Percentiles rank a stretch among this genome's conserved stretches.
Conservation (phyloP, 2,888 invertebrate species). For the Amaurobius ferox region DNA sequence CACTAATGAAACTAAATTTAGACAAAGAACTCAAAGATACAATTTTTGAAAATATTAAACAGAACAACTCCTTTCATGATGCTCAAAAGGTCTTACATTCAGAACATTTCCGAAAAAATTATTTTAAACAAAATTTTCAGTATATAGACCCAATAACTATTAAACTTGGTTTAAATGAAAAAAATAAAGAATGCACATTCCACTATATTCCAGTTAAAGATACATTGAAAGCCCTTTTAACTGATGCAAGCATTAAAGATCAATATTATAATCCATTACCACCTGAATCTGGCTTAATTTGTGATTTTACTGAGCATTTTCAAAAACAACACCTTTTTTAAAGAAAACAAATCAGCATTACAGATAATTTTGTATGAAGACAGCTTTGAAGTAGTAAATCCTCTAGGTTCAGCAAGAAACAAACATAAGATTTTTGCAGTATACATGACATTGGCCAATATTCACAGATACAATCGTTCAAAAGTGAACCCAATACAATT, state of each 20-base stretch:
- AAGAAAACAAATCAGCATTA: background rate
- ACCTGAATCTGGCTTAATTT: background rate
- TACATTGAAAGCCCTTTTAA: background rate
- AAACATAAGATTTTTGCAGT: conserved; percentile 7
- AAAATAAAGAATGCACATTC: background rate
- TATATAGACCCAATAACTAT: background rate
- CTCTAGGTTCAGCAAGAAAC: background rate
- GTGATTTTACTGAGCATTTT: background rate
- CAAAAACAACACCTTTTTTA: background rate
- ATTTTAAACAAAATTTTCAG: background rate
- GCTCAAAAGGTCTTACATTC: too few relatives aligned
- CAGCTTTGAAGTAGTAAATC: background rate
- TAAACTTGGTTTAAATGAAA: background rate
- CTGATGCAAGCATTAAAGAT: background rate
- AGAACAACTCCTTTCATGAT: too few relatives aligned
- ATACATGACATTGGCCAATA: background rate
- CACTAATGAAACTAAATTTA: background rate
- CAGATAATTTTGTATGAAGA: background rate
- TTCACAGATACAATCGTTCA: background rate
- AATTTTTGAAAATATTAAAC: too few relatives aligned
- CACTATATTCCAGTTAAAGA: background rate
- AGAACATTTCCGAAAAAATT: background rate
- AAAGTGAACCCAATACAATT: background rate
- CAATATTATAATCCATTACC: background rate
- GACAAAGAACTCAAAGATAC: background rate